phyloP scores from a whole-genome alignment of 1,140 invertebrate genomes.

The Trichomalopsis sarcophagae region DNA sequence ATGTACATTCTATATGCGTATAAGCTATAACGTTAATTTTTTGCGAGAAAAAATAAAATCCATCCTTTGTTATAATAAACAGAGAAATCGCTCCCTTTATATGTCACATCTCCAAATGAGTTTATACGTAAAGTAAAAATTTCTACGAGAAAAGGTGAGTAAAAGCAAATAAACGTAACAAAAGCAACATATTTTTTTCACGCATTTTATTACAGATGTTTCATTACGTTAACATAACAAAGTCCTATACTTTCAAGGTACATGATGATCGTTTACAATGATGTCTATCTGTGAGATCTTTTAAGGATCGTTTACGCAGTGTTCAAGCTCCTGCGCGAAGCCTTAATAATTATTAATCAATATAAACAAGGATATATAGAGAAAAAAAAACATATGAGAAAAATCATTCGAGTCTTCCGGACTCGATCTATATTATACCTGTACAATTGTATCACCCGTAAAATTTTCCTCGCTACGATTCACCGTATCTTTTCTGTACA shows the following conservation, averaged over 20 bases:
- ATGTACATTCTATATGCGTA: background rate
- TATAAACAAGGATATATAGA: conserved; percentile 51
- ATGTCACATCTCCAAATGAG: too few relatives aligned
- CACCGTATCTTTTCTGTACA: conserved; percentile 6
- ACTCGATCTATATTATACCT: conserved; percentile 19
- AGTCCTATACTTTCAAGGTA: conserved; percentile 75
- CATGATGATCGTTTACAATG: conserved; percentile 72
- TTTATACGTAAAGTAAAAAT: background rate
- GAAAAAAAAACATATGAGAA: conserved; percentile 32
- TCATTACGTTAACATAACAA: conserved; percentile 74
- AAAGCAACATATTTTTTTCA: conserved; percentile 55
- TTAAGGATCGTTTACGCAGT: conserved; percentile 60
- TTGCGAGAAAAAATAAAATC: too few relatives aligned
- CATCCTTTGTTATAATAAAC: too few relatives aligned
- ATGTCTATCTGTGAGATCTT: conserved; percentile 71
- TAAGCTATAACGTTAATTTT: too few relatives aligned
- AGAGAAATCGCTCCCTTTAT: too few relatives aligned
- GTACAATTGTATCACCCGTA: conserved; percentile 44
- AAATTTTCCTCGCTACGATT: conserved; percentile 8
- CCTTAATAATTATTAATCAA: conserved; percentile 36
- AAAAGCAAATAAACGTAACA: background rate
- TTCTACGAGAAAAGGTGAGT: background rate
- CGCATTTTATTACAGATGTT: conserved; percentile 71
- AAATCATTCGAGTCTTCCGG: conserved; percentile 35
- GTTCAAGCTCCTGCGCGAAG: conserved; percentile 65